Evolutionary conservation across 2,888 invertebrate species (phyloP), one percentile per base, ranked within the genome.

Genomic region (Diabrotica balteata): DNA sequence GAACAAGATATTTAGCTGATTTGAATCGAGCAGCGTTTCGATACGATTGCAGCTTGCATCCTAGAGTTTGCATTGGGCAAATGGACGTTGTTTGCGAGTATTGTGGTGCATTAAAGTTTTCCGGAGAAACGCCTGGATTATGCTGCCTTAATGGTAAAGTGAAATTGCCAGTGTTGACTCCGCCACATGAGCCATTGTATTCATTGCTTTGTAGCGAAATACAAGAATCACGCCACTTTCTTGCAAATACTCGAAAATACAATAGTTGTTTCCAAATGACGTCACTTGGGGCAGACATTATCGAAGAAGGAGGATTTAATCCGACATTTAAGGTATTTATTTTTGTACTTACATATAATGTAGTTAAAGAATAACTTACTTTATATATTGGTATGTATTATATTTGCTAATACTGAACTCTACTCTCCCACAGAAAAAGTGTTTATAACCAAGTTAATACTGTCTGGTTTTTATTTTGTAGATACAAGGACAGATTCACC

Each of bases 271-370:
- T n/a, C n/a, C n/a, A n/a, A n/a, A n/a, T n/a, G n/a, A n/a, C n/a
- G n/a, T n/a, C n/a, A n/a, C n/a, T n/a, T n/a, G n/a, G n/a, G n/a
- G n/a, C n/a, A n/a, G n/a, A n/a, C n/a, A n/a, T n/a, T n/a, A n/a
- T n/a, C n/a, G n/a, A n/a, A n/a, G n/a, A n/a, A n/a, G n/a, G n/a
- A n/a, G n/a, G 50, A 42, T 60, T 60, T 50, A 60, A 4, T 47
- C 60, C 50, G 17, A 60, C 60, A 50, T 60, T 60, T 22, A 60
- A 50, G n/a, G n/a, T n/a, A n/a, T n/a, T n/a, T n/a, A n/a, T n/a
- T n/a, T n/a, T n/a, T n/a, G n/a, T n/a, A n/a, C n/a, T n/a, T n/a
- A n/a, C n/a, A n/a, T 17, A 50, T 60, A 60, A 47, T 60, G 7
- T 42, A 54, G 50, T 50, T 50, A n/a, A 50, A 50, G 50, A 50